Evolutionary conservation across 2,797 vertebrate genomes (phyloP).

Genomic region (Sebastes hopkinsi): DNA sequence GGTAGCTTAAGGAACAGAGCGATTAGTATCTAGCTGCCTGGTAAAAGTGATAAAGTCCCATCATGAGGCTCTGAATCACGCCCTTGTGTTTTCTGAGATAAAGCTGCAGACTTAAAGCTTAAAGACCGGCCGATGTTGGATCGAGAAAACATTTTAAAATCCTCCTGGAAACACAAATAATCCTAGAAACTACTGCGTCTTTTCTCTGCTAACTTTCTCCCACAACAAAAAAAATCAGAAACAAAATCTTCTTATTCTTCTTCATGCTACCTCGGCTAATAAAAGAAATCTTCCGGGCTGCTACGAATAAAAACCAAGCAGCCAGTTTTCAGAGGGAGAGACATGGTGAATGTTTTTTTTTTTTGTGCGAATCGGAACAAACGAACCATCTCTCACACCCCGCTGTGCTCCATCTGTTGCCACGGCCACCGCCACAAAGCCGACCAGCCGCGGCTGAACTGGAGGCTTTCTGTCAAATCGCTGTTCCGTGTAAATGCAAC

Average conservation of each 20-base stretch:
- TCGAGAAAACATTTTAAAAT: constrained; percentile 11
- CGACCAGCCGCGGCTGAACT: constrained; percentile 4
- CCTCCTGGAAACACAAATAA: constrained; percentile 8
- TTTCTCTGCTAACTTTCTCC: not conserved
- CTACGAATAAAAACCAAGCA: constrained; percentile 28
- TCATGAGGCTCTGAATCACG: constrained; percentile 18
- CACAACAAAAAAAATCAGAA: not conserved
- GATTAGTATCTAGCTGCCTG: constrained; percentile 25
- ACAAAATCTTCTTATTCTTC: not conserved
- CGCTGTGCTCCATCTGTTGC: constrained; percentile 57
- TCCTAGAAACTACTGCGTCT: not conserved
- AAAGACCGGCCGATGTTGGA: not conserved
- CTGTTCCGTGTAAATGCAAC: constrained; percentile 11
- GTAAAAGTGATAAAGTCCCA: constrained; percentile 42
- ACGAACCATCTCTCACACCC: constrained; percentile 31
- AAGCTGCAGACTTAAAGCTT: constrained; percentile 12
- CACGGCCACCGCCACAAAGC: constrained; percentile 17
- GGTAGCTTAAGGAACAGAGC: constrained; percentile 20
- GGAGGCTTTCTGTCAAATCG: constrained; percentile 31
- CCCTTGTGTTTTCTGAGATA: constrained; percentile 41
- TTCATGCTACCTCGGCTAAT: constrained; percentile 4
- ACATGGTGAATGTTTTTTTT: constrained; percentile 9
- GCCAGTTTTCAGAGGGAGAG: constrained; percentile 24
- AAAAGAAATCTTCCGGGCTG: constrained; percentile 12
- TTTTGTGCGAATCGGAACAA: constrained; percentile 2